Percentiles rank a stretch among this genome's conserved stretches.
These are phyloP conservation scores for Hippasteria phrygiana DNA, from an alignment of 53 echinoderm and acorn worm genomes.

Conservation along the genomic window DNA sequence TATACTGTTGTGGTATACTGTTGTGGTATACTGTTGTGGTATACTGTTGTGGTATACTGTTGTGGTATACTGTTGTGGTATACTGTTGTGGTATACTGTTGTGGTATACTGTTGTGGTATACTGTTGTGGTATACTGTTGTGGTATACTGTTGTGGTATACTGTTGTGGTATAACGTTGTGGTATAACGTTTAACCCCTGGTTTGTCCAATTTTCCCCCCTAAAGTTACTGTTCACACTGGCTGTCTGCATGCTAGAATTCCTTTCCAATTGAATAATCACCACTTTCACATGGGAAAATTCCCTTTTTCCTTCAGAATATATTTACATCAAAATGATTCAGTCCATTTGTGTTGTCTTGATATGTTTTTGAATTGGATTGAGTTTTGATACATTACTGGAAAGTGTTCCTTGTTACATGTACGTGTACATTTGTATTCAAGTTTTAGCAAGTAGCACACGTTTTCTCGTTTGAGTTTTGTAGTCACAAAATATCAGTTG, in stretches of 20 bases:
- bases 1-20: slow-evolving; percentile 16
- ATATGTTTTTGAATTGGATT: no score
- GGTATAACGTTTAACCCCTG: no score
- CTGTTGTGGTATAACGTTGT: not conserved
- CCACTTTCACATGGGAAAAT: not conserved
- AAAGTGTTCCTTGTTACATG: no score
- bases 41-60: slow-evolving; percentile 11
- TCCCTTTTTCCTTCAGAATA: no score
- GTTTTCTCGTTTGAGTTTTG: no score
- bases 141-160: not conserved
- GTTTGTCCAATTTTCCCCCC: not conserved
- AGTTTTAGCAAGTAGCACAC: no score
- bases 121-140: not conserved
- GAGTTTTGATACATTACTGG: no score
- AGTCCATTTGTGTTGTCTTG: no score
- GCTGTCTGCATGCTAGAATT: not conserved
- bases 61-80: not conserved
- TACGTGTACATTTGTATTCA: no score
- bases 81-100: slow-evolving; percentile 7
- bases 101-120: not conserved
- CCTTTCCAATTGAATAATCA: not conserved
- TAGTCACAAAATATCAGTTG: no score
- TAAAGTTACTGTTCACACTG: not conserved
- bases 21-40: not conserved
- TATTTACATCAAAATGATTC: no score